phyloP scores from a whole-genome alignment of 2,797 vertebrate genomes.

The Lacerta viridis region DNA sequence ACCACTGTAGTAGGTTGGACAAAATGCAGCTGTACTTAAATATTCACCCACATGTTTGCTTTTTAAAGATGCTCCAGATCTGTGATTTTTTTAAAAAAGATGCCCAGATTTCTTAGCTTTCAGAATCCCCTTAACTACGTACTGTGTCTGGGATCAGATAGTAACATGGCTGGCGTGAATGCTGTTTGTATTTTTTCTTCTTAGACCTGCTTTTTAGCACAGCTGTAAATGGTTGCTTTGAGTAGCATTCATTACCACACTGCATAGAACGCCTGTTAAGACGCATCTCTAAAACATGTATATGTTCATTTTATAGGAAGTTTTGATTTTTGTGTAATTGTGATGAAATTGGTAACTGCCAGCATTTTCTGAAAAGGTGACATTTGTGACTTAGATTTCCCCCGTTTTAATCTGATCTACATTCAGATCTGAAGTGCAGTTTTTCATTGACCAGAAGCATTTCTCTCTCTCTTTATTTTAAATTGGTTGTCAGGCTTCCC shows the following conservation, averaged over 20 bases:
- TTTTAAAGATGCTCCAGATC: neutral
- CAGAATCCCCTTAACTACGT: neutral
- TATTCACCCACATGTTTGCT: neutral
- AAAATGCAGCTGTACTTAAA: neutral
- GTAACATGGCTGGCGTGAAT: neutral
- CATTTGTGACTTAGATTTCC: conserved; percentile 13
- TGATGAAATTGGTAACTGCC: neutral
- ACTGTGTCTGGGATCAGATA: neutral
- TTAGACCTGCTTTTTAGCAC: conserved; percentile 12
- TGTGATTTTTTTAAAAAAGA: neutral
- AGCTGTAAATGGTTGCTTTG: neutral
- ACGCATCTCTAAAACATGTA: neutral
- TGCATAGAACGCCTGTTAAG: neutral
- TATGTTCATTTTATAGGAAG: neutral
- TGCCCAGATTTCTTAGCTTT: neutral
- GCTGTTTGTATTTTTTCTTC: neutral
- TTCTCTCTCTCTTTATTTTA: neutral
- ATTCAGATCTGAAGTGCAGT: conserved; percentile 37
- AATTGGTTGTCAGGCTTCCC: conserved; percentile 8
- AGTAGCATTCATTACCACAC: neutral
- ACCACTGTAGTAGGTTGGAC: neutral
- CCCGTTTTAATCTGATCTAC: conserved; percentile 12
- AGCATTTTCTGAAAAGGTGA: neutral
- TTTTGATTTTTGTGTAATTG: neutral
- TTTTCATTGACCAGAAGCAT: conserved; percentile 48